Evolutionary conservation across 1,140 invertebrate species (phyloP).

Genomic region (Solen grandis): DNA sequence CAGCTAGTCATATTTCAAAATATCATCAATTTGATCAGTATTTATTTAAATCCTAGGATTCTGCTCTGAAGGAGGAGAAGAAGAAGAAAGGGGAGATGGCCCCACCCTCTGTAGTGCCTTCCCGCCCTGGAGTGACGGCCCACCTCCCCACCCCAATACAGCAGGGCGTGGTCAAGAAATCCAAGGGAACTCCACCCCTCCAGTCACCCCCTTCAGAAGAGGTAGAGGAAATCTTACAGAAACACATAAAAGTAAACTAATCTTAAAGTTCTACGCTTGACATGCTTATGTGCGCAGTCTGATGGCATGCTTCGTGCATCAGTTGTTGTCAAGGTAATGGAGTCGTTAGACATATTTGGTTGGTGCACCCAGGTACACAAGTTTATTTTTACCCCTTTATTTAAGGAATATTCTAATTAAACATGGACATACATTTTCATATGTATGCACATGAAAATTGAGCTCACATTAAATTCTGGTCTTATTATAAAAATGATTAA

Average conservation of each 20-base stretch:
- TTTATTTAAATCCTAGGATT: too few relatives aligned
- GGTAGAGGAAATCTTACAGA: slow-evolving; percentile 56
- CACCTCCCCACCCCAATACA: background rate
- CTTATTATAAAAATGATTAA: too few relatives aligned
- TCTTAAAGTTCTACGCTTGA: background rate
- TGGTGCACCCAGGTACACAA: too few relatives aligned
- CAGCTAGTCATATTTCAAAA: too few relatives aligned
- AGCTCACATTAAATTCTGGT: too few relatives aligned
- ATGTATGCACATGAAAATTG: too few relatives aligned
- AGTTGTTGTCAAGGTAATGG: background rate
- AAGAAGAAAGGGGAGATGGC: slow-evolving; percentile 50
- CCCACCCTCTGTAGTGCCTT: slow-evolving; percentile 32
- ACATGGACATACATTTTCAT: too few relatives aligned
- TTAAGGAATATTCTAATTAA: too few relatives aligned
- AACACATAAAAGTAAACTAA: slow-evolving; percentile 51
- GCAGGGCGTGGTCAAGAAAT: slow-evolving; percentile 19
- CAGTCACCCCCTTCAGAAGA: slow-evolving; percentile 54
- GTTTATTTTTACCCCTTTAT: too few relatives aligned
- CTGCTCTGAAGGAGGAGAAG: slow-evolving; percentile 50
- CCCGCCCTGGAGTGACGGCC: slow-evolving; percentile 9
- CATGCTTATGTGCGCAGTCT: slow-evolving; percentile 37
- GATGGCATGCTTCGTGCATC: background rate
- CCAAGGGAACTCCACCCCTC: slow-evolving; percentile 46
- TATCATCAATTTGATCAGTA: too few relatives aligned
- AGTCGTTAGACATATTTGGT: background rate